Percentiles rank a stretch among this genome's conserved stretches.
phyloP scores from a whole-genome alignment of 2,113 vertebrate genomes.

The Ammodramus savannarum region DNA sequence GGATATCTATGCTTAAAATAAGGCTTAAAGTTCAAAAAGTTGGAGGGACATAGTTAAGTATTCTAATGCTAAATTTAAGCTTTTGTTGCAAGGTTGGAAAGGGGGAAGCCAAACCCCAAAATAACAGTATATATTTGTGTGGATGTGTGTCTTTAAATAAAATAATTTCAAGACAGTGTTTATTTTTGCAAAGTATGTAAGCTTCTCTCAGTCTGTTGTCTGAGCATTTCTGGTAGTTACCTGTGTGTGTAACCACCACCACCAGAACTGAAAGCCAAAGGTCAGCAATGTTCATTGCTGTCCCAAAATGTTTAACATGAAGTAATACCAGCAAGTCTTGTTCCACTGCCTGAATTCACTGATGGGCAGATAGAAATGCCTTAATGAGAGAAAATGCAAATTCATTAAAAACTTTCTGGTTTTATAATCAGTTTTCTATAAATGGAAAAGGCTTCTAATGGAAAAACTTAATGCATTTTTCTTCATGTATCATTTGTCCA shows the following conservation, averaged over 20 bases:
- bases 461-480: background rate
- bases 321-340: background rate
- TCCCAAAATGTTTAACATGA: background rate
- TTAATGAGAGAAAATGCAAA: background rate
- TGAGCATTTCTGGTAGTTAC: background rate
- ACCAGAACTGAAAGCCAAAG: background rate
- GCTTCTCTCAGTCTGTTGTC: background rate
- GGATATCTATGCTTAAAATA: background rate
- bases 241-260: background rate
- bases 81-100: background rate
- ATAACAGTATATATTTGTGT: background rate
- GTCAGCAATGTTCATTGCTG: background rate
- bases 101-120: background rate
- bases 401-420: background rate
- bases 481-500: fast-evolving
- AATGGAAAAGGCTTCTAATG: background rate
- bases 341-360: background rate
- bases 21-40: background rate
- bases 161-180: background rate
- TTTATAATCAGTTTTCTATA: background rate
- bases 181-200: background rate
- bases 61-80: background rate
- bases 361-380: background rate
- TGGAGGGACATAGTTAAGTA: background rate
- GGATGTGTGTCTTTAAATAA: background rate